Evolutionary conservation across 1,140 invertebrate genomes (phyloP), one percentile per base, ranked within the genome.

Genomic region (Drosophila tani): DNA sequence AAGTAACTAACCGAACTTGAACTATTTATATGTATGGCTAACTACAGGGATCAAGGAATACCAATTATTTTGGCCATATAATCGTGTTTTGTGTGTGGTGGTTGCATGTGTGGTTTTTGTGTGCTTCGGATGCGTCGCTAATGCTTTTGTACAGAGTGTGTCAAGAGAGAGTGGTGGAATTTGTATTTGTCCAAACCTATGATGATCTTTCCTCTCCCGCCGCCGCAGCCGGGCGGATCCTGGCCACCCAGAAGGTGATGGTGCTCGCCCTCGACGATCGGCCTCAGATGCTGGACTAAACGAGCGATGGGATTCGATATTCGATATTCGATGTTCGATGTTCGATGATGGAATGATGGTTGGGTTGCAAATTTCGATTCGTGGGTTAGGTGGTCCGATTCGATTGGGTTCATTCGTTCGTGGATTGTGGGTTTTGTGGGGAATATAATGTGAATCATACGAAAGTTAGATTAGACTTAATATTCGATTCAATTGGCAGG

Each of bases 181-280:
- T 80, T 90, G 51, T 77, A 55, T 76, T 82, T 69, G 87, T 83
- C 91, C 91, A 92, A 92, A 93, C 92, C 92, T 93, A 93, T 93
- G 67, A 92, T 92, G 71, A 93, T 91, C 80, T 91, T 92, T 91
- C 84, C 91, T 87, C 79, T 91, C 60, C 91, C 90, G 67, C 70
- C 63, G 19, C 21, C 53, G 21, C 50, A n/a, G 24, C 24, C 27
- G 63, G 81, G 51, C 75, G 71, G 27, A 27, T 66, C 84, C 86
- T 71, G 70, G 80, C 24, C 29, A 51, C 63, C 67, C 67, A 68
- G 49, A 55, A 68, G 67, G 56, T 70, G 67, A 77, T 82, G 80
- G 73, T 84, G 79, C 57, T 92, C 91, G 53, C 73, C 91, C 91
- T 92, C 91, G 79, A 91, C 84, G 76, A 92, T 92, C 55, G 91